Base-by-base conservation (phyloP, 2,888 invertebrate genomes). In the Sarcophaga rosellei region DNA sequence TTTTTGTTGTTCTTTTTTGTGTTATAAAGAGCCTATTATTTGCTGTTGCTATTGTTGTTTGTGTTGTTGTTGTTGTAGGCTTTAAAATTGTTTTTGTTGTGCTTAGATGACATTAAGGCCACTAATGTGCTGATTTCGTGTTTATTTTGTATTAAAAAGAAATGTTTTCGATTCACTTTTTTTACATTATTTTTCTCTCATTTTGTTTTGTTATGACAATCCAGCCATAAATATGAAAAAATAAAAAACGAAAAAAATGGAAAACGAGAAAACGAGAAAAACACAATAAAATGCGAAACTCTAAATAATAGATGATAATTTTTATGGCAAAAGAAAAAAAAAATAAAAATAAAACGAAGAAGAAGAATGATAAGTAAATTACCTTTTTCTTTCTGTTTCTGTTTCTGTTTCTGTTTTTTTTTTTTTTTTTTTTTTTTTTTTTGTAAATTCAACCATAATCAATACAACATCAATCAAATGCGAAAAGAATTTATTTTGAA, bases 111-210 rank as follows among this genome's bases (percentile, higher is more conserved):
- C 61, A 77, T 82, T 82, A 82, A 66, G 70, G 65, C 47, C 77
- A 66, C 82, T 82, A 77, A 82, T 82, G 77, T 66, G 59, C 21
- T 66, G 77, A 47, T 77, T 82, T 82, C 72, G 65, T 82, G 82
- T 77, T 77, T 82, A 66, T n/a, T 82, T 82, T 72, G 8, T 23
- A 77, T 82, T 82, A 77, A 66, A 57, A 11, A 10, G 35, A 35
- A 35, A 35, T 35, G 10, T 35, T 35, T 35, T 35, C 35, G 8
- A 35, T 35, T 35, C 35, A 2, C 10, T 35, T 35, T 47, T 35
- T 62, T 73, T 17, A 21, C 21, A 1, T 35, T 35, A 5, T 35
- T 10, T 10, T 10, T 35, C 35, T 35, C 35, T 35, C 10, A 35
- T 61, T 61, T 61, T 10, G n/a, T 61, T 61, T 79, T 65, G 70